phyloP scores from a whole-genome alignment of 2,797 vertebrate species.

The Dallia pectoralis region DNA sequence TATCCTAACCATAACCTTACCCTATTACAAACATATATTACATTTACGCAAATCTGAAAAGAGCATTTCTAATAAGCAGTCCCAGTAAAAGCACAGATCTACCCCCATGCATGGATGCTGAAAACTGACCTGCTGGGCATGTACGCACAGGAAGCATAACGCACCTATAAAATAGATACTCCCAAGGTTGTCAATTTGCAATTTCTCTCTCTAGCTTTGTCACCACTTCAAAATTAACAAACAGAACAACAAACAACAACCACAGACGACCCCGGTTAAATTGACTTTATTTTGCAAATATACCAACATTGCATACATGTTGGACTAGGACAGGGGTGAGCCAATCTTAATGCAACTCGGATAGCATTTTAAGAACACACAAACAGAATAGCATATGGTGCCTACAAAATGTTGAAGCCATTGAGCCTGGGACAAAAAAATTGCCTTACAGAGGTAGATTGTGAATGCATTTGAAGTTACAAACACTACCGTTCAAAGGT shows the following conservation, averaged over 20 bases:
- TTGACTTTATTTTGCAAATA: slow-evolving; percentile 45
- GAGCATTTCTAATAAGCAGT: too few relatives aligned
- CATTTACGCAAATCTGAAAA: too few relatives aligned
- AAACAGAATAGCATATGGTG: not conserved
- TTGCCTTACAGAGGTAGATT: not conserved
- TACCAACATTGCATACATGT: slow-evolving; percentile 23
- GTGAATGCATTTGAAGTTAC: not conserved
- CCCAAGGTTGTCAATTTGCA: too few relatives aligned
- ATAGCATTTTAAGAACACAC: too few relatives aligned
- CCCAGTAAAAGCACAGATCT: too few relatives aligned
- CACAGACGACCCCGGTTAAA: slow-evolving; percentile 11
- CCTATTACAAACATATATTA: too few relatives aligned
- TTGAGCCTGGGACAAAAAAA: not conserved
- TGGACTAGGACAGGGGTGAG: not conserved
- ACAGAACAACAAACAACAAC: not conserved
- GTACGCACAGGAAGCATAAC: too few relatives aligned
- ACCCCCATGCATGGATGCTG: too few relatives aligned
- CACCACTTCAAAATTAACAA: not conserved
- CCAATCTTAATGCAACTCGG: not conserved
- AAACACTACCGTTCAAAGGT: too few relatives aligned
- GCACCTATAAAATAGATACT: too few relatives aligned
- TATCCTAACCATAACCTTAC: too few relatives aligned
- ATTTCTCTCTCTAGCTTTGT: not conserved
- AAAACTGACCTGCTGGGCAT: not conserved
- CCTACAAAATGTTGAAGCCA: not conserved